A percentile compares a stretch with the other conserved stretches of the same genome.
phyloP scores from a whole-genome alignment of 2,113 vertebrate genomes.

The Sylvilagus bachmani region DNA sequence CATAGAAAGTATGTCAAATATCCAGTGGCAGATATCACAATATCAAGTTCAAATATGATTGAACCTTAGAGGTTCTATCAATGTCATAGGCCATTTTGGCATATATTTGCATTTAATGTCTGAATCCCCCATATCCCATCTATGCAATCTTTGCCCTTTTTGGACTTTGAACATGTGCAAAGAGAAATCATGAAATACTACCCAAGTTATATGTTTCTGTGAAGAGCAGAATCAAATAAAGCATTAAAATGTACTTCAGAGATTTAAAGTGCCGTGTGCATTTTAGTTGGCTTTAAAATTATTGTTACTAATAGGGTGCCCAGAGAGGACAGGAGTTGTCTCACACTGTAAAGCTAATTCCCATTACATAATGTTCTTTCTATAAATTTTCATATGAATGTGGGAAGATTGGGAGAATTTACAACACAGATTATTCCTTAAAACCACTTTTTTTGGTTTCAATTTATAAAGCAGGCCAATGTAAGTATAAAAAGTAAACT shows the following conservation, averaged over 20 bases:
- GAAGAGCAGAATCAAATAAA: slow-evolving; percentile 48
- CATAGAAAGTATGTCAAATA: not conserved
- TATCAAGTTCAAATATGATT: not conserved
- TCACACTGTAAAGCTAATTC: not conserved
- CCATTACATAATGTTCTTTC: slow-evolving; percentile 16
- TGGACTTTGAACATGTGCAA: not conserved
- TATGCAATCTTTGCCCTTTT: not conserved
- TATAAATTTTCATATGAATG: slow-evolving; percentile 24
- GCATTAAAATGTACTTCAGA: not conserved
- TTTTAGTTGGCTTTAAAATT: slow-evolving; percentile 47
- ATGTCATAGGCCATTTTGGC: not conserved
- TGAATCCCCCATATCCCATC: not conserved
- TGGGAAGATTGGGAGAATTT: not conserved
- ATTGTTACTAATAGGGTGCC: not conserved
- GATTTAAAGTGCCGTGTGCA: not conserved
- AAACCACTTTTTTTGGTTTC: slow-evolving; percentile 49
- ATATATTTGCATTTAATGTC: not conserved
- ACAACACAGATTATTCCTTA: slow-evolving; percentile 44
- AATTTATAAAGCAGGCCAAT: slow-evolving; percentile 50
- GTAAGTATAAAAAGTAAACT: slow-evolving; percentile 1
- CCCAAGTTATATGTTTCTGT: not conserved
- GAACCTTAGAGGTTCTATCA: not conserved
- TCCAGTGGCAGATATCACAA: not conserved
- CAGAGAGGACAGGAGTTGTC: not conserved
- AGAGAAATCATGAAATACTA: slow-evolving; percentile 37